phyloP scores from a whole-genome alignment of 1,140 invertebrate species.

The Platyscapa corneri region DNA sequence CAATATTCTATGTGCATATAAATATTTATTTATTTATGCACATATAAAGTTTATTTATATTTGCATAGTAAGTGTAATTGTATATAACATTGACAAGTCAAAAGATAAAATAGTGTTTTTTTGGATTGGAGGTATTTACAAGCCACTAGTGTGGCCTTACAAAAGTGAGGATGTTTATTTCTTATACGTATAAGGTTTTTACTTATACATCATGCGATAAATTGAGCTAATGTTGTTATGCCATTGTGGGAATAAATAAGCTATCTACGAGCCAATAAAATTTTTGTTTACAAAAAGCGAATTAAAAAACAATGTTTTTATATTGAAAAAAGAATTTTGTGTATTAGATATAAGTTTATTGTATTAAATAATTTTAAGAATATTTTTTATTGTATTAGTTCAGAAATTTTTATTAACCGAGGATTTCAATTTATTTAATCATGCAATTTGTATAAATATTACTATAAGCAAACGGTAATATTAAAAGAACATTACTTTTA shows the following conservation, averaged over 20 bases:
- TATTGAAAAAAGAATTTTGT: neutral
- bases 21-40: slow-evolving; percentile 17
- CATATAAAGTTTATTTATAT: slow-evolving; percentile 12
- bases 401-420: neutral
- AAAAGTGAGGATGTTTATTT: slow-evolving; percentile 27
- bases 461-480: slow-evolving; percentile 26
- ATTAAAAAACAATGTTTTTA: slow-evolving; percentile 7
- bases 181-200: slow-evolving; percentile 36
- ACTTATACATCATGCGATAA: slow-evolving; percentile 44
- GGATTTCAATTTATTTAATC: slow-evolving; percentile 16
- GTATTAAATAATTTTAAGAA: neutral
- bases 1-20: neutral
- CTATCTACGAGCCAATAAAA: slow-evolving; percentile 31
- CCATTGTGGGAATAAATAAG: slow-evolving; percentile 36
- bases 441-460: slow-evolving; percentile 7
- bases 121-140: slow-evolving; percentile 21
- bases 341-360: neutral
- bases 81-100: slow-evolving; percentile 14
- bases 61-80: slow-evolving; percentile 28
- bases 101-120: slow-evolving; percentile 12
- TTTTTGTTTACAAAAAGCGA: slow-evolving; percentile 33
- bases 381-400: slow-evolving; percentile 23
- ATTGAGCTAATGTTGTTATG: slow-evolving; percentile 36
- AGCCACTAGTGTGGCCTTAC: slow-evolving; percentile 19
- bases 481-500: neutral